Percentiles rank a stretch among this genome's conserved stretches.
These are phyloP conservation scores for Heliocidaris erythrogramma DNA, from an alignment of 35 echinoderm and acorn worm species.

Conservation along the genomic window DNA sequence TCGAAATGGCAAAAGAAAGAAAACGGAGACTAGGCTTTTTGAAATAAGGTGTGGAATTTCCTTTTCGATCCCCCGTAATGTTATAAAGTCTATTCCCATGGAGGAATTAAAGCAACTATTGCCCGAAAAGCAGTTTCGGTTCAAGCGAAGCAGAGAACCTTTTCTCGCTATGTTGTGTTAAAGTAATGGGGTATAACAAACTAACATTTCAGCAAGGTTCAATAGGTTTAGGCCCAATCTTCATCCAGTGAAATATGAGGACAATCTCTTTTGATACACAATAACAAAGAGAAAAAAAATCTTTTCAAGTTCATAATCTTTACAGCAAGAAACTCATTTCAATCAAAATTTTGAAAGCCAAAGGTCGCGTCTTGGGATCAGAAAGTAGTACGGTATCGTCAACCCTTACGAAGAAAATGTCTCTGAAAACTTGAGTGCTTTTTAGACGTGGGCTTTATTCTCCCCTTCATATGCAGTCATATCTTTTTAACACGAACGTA, in stretches of 20 bases:
- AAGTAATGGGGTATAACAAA: not conserved
- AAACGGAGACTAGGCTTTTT: too few species aligned
- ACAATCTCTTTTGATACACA: not conserved
- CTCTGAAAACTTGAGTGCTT: not conserved
- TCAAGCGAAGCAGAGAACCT: not conserved
- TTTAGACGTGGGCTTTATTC: not conserved
- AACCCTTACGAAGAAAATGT: not conserved
- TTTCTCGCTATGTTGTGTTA: not conserved
- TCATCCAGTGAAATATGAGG: not conserved
- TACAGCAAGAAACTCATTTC: not conserved
- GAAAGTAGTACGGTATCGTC: not conserved
- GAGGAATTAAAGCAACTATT: too few species aligned
- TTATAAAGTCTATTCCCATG: too few species aligned
- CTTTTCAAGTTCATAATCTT: not conserved
- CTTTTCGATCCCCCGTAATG: too few species aligned
- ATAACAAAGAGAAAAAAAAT: not conserved
- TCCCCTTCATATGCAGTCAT: too few species aligned
- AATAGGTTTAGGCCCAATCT: not conserved
- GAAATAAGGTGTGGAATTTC: too few species aligned
- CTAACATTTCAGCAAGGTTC: not conserved
- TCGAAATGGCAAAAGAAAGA: too few species aligned
- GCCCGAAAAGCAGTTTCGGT: too few species aligned
- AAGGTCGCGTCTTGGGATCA: not conserved
- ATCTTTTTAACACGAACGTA: too few species aligned
- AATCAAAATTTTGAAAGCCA: not conserved